A percentile compares a stretch with the other conserved stretches of the same genome.
Evolutionary conservation across 2,797 vertebrate genomes (phyloP).

Genomic region (Mormyrops boulengeri): DNA sequence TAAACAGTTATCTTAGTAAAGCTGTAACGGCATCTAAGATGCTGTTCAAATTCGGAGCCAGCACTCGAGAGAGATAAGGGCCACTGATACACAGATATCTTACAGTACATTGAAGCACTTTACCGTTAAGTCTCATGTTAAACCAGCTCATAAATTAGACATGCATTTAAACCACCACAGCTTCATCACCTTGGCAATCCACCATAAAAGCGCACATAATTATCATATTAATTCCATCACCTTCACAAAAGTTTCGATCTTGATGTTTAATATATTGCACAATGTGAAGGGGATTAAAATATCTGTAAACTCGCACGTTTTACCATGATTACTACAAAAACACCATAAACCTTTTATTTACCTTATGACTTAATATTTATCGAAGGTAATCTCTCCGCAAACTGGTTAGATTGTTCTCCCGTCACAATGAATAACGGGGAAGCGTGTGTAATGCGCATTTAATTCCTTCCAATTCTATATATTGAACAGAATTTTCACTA

Average conservation of each 20-base stretch:
- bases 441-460: not conserved
- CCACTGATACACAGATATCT: not conserved
- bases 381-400: not conserved
- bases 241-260: not conserved
- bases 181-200: not conserved
- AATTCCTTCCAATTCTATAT: not conserved
- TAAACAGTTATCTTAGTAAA: not conserved
- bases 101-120: not conserved
- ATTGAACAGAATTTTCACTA: not conserved
- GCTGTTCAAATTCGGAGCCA: not conserved
- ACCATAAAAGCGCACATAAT: not conserved
- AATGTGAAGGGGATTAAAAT: not conserved
- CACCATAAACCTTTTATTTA: not conserved
- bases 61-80: not conserved
- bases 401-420: not conserved
- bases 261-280: not conserved
- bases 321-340: not conserved
- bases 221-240: not conserved
- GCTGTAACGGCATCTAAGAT: not conserved
- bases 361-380: not conserved
- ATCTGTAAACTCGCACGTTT: not conserved
- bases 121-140: not conserved
- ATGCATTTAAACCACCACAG: not conserved
- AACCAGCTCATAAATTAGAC: not conserved
- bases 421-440: not conserved